A percentile compares a stretch with the other conserved stretches of the same genome.
phyloP scores from a whole-genome alignment of 1,140 invertebrate genomes.

The Zaprionus taronus region DNA sequence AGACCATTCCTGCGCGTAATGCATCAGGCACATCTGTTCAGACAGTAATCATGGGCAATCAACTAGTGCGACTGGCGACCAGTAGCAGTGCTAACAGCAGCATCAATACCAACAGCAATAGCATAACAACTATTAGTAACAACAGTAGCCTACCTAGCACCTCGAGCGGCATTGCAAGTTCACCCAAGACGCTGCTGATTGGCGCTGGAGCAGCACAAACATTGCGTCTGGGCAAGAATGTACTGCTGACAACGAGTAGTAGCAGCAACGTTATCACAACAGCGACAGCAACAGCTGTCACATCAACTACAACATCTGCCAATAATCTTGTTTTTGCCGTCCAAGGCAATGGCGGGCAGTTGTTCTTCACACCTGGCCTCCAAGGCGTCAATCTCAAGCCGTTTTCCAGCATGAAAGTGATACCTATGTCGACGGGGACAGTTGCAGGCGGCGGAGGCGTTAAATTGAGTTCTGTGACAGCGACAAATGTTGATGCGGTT shows the following conservation, averaged over 20 bases:
- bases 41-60: constrained; percentile 85
- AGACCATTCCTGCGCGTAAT: constrained; percentile 52
- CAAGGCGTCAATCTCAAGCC: constrained; percentile 89
- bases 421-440: constrained; percentile 59
- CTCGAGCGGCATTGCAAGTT: constrained; percentile 44
- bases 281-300: constrained; percentile 20
- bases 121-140: constrained; percentile 25
- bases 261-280: constrained; percentile 30
- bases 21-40: constrained; percentile 52
- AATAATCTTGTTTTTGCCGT: constrained; percentile 87
- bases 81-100: constrained; percentile 49
- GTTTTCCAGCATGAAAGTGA: constrained; percentile 89
- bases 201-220: constrained; percentile 65
- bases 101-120: constrained; percentile 23
- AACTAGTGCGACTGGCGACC: constrained; percentile 68
- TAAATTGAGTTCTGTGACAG: constrained; percentile 48
- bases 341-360: constrained; percentile 86
- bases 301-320: constrained; percentile 33
- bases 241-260: constrained; percentile 53
- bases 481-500: constrained; percentile 30
- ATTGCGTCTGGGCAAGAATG: constrained; percentile 70
- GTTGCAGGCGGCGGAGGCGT: constrained; percentile 23
- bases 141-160: constrained; percentile 25
- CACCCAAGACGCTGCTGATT: constrained; percentile 72
- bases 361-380: constrained; percentile 86